These are phyloP conservation scores for Lepidurus couesii DNA, from an alignment of 1,140 invertebrate species.

Conservation along the genomic window DNA sequence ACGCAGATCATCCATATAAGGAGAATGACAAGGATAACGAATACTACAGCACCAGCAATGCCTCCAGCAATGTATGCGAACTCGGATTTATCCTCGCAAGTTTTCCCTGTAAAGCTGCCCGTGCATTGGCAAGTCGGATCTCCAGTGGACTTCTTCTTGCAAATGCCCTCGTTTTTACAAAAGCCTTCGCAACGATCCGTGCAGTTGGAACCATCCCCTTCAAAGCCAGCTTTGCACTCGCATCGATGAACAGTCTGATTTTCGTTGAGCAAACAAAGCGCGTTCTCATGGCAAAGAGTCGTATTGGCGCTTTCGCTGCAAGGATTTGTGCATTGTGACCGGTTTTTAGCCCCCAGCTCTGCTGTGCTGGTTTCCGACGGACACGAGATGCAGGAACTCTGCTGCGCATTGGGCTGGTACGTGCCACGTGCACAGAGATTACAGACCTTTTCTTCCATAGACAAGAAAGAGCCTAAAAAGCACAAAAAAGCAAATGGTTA, in stretches of 20 bases:
- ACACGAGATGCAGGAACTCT: conserved; percentile 79
- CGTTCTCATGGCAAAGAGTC: conserved; percentile 80
- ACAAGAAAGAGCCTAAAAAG: conserved; percentile 33
- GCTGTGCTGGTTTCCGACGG: conserved; percentile 88
- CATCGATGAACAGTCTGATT: conserved; percentile 85
- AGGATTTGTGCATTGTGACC: conserved; percentile 79
- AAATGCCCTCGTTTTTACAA: conserved; percentile 87
- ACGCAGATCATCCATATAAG: conserved; percentile 97
- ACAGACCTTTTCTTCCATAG: conserved; percentile 63
- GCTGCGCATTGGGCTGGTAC: conserved; percentile 86
- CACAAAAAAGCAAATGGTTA: neutral
- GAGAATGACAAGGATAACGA: conserved; percentile 84
- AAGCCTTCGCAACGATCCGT: conserved; percentile 68
- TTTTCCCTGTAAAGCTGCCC: conserved; percentile 85
- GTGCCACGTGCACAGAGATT: conserved; percentile 82
- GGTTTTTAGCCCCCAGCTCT: conserved; percentile 66
- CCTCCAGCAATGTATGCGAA: conserved; percentile 92
- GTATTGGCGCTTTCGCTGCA: conserved; percentile 72
- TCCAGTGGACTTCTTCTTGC: conserved; percentile 67
- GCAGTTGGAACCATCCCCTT: conserved; percentile 75
- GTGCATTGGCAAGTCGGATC: conserved; percentile 75
- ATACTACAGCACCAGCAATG: conserved; percentile 81
- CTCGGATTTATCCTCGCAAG: conserved; percentile 82
- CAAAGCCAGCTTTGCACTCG: conserved; percentile 89
- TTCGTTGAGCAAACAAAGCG: conserved; percentile 76